These are phyloP conservation scores for Sarcoramphus papa DNA, from an alignment of 2,797 vertebrate species.

Conservation along the genomic window DNA sequence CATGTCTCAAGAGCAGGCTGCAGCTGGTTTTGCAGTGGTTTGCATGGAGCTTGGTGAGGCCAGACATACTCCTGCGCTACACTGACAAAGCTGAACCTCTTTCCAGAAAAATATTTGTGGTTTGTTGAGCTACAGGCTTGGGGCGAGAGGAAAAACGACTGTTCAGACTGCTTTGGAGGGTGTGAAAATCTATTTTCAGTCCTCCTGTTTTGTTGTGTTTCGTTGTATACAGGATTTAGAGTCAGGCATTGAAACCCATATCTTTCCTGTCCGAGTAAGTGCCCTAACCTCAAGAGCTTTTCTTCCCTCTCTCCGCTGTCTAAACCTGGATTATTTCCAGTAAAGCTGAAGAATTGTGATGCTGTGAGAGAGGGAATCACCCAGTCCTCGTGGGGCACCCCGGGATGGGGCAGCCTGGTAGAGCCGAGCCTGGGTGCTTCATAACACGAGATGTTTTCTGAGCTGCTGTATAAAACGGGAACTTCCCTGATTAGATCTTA, in stretches of 20 bases:
- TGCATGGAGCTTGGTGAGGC: background rate
- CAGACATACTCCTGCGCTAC: background rate
- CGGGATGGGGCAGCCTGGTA: background rate
- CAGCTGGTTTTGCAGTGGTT: background rate
- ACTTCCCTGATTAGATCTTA: background rate
- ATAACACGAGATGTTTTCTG: background rate
- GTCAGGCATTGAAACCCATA: background rate
- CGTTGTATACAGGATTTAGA: rapidly evolving
- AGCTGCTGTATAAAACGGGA: background rate
- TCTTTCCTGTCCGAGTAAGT: background rate
- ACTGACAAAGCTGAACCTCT: background rate
- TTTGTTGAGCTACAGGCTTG: background rate
- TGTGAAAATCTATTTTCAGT: background rate
- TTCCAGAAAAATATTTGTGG: too few relatives aligned
- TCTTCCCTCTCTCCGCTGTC: background rate
- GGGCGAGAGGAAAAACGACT: background rate
- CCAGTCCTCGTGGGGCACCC: background rate
- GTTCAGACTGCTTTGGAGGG: background rate
- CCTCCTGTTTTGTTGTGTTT: background rate
- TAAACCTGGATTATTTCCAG: background rate
- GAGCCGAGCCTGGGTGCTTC: background rate
- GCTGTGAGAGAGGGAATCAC: background rate
- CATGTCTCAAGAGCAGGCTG: background rate
- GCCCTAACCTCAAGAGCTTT: background rate
- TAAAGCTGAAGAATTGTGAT: background rate